A percentile compares a stretch with the other conserved stretches of the same genome.
phyloP scores from a whole-genome alignment of 2,797 vertebrate species.

The Mareca penelope region DNA sequence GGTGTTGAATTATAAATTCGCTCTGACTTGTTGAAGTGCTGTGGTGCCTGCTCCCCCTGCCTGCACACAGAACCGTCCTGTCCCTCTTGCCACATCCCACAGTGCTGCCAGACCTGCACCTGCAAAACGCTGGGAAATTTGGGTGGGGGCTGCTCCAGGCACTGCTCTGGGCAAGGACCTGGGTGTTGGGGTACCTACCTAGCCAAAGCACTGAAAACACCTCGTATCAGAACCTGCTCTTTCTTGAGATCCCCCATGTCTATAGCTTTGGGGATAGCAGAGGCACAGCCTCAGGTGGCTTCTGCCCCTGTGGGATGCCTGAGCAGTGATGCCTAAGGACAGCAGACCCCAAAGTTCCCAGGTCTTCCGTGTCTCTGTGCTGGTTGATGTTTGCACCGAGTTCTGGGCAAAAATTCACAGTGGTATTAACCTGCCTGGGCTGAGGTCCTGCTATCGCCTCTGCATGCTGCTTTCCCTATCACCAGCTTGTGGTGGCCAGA shows the following conservation, averaged over 20 bases:
- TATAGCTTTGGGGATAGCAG: neutral
- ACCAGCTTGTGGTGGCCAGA: neutral
- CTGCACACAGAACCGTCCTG: neutral
- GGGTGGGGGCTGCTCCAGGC: neutral
- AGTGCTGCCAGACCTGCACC: neutral
- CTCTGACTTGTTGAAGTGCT: neutral
- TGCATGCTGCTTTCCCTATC: rapidly evolving
- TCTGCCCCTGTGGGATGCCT: neutral
- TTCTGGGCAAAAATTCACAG: neutral
- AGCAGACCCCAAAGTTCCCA: neutral
- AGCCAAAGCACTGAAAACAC: neutral
- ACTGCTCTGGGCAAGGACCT: neutral
- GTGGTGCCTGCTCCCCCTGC: neutral
- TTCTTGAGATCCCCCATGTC: neutral
- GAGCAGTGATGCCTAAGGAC: neutral
- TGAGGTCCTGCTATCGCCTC: rapidly evolving
- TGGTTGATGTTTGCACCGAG: neutral
- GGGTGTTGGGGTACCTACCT: neutral
- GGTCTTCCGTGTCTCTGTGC: neutral
- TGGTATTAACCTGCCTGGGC: neutral
- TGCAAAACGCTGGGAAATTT: neutral
- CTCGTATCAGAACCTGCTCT: neutral
- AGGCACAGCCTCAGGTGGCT: neutral
- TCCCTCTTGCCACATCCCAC: neutral
- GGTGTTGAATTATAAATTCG: neutral